Evolutionary conservation across 2,888 invertebrate species (phyloP), one percentile per base, ranked within the genome.

Genomic region (Liodrosophila aerea): DNA sequence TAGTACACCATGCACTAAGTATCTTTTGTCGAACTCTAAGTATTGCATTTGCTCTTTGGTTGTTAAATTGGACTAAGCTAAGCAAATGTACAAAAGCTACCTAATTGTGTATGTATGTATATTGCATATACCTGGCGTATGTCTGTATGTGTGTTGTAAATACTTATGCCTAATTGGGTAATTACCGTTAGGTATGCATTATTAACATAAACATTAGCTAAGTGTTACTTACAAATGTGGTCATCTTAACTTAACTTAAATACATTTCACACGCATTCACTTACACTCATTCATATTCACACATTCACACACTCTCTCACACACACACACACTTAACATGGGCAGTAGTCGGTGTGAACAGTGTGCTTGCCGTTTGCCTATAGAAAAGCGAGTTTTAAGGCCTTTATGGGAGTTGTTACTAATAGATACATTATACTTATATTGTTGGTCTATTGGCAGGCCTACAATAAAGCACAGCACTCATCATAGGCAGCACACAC

Each of bases 81-180:
- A 85, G 78, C 85, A 82, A 82, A 78, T 80, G 69, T 80, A 80
- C 85, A 80, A 85, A 80, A 80, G 85, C 85, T 80, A 85, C 84
- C 83, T 83, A 77, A 77, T 66, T 59, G 34, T 68, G 76, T 59
- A 31, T 22, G 22, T 22, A 22, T 22, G 22, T 22, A 22, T 73
- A 84, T 62, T 64, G 61, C 73, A 68, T 83, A 60, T 71, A 61
- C 68, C 57, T 75, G 61, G 46, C 45, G 41, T 60, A 47, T 49
- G 34, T 39, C 50, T 43, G 45, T 53, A 33, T 57, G 8, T 63
- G 54, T 60, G 60, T 57, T 70, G n/a, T 22, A 22, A 22, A 22
- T 22, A 22, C 22, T 22, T 22, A 22, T 22, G 22, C 22, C 22
- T 57, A 69, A 80, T 80, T 77, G 67, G 62, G 64, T 85, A 58